Evolutionary conservation across 2,888 invertebrate species (phyloP).

Genomic region (Zaprionus obscuricornis): DNA sequence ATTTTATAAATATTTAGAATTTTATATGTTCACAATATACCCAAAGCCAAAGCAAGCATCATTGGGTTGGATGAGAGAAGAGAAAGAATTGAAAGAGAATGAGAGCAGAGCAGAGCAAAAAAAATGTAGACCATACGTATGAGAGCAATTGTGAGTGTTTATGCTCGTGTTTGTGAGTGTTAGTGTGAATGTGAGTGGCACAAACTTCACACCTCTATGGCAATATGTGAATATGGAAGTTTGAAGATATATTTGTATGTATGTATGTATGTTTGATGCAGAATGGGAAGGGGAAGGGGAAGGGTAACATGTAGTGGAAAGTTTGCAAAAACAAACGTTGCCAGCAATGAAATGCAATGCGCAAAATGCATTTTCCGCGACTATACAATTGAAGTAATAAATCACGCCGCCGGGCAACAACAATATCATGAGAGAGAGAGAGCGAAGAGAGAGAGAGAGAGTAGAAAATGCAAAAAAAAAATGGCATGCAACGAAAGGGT

Average conservation of each 20-base stretch:
- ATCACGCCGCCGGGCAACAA: conserved; percentile 55
- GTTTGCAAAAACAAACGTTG: conserved; percentile 64
- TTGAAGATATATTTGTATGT: too few relatives aligned
- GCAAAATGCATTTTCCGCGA: conserved; percentile 75
- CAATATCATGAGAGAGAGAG: not conserved
- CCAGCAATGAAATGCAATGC: conserved; percentile 75
- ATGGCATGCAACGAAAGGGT: too few relatives aligned
- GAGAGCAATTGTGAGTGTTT: too few relatives aligned
- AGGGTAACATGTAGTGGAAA: too few relatives aligned
- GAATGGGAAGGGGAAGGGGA: not conserved
- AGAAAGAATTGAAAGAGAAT: too few relatives aligned
- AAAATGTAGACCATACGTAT: too few relatives aligned
- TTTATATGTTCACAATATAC: too few relatives aligned
- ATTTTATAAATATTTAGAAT: too few relatives aligned
- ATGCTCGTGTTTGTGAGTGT: conserved; percentile 26
- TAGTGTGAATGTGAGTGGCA: conserved; percentile 32
- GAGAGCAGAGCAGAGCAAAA: too few relatives aligned
- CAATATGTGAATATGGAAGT: conserved; percentile 9
- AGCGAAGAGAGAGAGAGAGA: not conserved
- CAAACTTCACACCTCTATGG: conserved; percentile 65
- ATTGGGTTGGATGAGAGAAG: too few relatives aligned
- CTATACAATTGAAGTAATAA: conserved; percentile 78
- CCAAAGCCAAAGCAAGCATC: not conserved
- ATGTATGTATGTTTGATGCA: too few relatives aligned
- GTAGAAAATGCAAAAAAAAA: not conserved